Percentiles rank a stretch among this genome's conserved stretches.
Evolutionary conservation across 1,140 invertebrate species (phyloP).

Genomic region (Orchestia grillus): DNA sequence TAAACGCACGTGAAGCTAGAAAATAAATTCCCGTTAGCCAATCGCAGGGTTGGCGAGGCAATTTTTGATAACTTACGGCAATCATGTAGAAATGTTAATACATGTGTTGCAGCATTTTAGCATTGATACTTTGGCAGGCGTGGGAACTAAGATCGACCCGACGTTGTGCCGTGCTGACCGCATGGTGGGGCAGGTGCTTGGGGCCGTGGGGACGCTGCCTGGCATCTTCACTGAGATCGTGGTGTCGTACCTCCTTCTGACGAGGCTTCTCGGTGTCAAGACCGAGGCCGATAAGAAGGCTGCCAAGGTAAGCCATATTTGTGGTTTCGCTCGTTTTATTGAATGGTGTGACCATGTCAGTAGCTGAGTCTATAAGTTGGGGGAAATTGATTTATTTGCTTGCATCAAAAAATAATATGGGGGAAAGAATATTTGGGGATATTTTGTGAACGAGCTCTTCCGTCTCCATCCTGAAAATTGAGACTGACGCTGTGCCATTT

Average conservation of each 20-base stretch:
- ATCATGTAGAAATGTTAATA: not conserved
- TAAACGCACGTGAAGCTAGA: not conserved
- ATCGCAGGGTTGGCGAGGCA: not conserved
- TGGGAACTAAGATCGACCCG: slow-evolving; percentile 99
- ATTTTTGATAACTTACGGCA: not conserved
- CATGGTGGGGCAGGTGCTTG: slow-evolving; percentile 97
- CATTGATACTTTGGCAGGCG: slow-evolving; percentile 76
- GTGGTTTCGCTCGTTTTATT: not conserved
- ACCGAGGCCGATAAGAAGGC: slow-evolving; percentile 99
- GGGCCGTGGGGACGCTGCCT: slow-evolving; percentile 95
- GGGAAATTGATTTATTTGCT: not conserved
- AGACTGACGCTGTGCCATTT: not conserved
- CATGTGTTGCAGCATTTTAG: not conserved
- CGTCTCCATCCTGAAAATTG: not conserved
- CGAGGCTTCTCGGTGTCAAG: slow-evolving; percentile 94
- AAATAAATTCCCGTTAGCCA: not conserved
- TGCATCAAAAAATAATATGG: not conserved
- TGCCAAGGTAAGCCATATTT: slow-evolving; percentile 82
- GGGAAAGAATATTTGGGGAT: no score
- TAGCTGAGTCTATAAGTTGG: not conserved
- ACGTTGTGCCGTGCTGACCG: slow-evolving; percentile 97
- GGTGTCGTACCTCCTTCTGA: slow-evolving; percentile 97
- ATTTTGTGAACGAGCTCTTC: not conserved
- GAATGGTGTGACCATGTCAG: not conserved
- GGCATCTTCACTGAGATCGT: slow-evolving; percentile 98